Base-by-base conservation (phyloP, 1,140 invertebrate genomes). In the Odontomachus brunneus region DNA sequence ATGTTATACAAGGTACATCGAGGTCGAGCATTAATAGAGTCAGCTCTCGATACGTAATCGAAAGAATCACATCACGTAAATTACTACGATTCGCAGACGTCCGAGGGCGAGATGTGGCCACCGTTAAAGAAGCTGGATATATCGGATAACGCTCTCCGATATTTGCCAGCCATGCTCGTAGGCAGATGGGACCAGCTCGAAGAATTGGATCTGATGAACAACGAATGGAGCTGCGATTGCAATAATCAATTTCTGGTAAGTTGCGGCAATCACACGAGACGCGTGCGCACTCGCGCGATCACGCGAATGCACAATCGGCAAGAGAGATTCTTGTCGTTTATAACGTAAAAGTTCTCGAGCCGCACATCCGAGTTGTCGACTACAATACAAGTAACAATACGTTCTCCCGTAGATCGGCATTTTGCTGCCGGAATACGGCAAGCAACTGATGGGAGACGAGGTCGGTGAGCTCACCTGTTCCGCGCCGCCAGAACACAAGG, bases 211-310 rank as follows among this genome's bases (percentile, higher is more conserved):
- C 93, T 97, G 17, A 94, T 94, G 51, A 95, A 95, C 67, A 98
- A 98, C 91, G 95, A 96, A 1, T 98, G 95, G 96, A 93, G 95
- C 38, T 98, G 97, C 89, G 97, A 97, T 91, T 96, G 95, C 86
- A 94, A 96, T 59, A 97, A 97, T 85, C 95, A 96, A 89, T 96
- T 96, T 95, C 94, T 97, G 92, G 95, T 97, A 90, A 92, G 90
- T 92, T 87, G 22, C 75, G 62, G 62, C 48, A 75, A 84, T 88
- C 71, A 44, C 71, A 44, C 71, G 74, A 24, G 33, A 51, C 12
- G 26, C 55, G 53, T n/a, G n/a, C 51, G 15, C 12, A 4, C 19
- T 19, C 29, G n/a, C 51, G 15, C 12, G 11, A 26, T 19, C 26
- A n/a, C n/a, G n/a, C n/a, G n/a, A 7, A 44, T 5, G 38, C 38